Evolutionary conservation across 2,797 vertebrate species (phyloP).

Genomic region (Rhinophrynus dorsalis): DNA sequence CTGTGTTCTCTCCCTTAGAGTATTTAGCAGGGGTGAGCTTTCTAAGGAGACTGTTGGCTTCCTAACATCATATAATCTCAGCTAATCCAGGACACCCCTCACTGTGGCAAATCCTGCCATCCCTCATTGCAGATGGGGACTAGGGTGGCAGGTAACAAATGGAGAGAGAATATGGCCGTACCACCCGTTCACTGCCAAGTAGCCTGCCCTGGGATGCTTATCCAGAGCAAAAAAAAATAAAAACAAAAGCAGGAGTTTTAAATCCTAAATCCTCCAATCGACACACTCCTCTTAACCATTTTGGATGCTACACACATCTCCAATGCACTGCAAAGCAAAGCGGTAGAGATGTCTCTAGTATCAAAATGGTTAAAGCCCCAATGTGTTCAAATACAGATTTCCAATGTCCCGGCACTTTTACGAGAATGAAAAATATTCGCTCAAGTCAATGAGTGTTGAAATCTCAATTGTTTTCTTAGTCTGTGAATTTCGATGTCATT

Average conservation of each 20-base stretch:
- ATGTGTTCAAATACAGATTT: conserved; percentile 5
- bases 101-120: neutral
- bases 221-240: neutral
- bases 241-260: too few relatives aligned
- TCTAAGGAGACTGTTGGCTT: conserved; percentile 43
- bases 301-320: too few relatives aligned
- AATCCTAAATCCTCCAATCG: neutral
- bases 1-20: conserved; percentile 21
- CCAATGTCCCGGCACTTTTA: conserved; percentile 13
- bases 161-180: neutral
- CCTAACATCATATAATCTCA: conserved; percentile 41
- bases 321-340: too few relatives aligned
- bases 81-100: conserved; percentile 51
- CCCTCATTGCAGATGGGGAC: neutral
- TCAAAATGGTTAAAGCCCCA: too few relatives aligned
- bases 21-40: conserved; percentile 49
- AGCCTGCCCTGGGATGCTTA: conserved; percentile 13
- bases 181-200: conserved; percentile 41
- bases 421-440: neutral
- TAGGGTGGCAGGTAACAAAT: neutral
- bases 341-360: too few relatives aligned
- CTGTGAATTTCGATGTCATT: neutral
- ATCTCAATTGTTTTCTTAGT: neutral
- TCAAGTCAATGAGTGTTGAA: neutral
- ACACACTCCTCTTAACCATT: neutral